Percentiles rank a stretch among this genome's conserved stretches.
Conservation (phyloP, 1,140 invertebrate genomes). For the Diorhabda elongata region DNA sequence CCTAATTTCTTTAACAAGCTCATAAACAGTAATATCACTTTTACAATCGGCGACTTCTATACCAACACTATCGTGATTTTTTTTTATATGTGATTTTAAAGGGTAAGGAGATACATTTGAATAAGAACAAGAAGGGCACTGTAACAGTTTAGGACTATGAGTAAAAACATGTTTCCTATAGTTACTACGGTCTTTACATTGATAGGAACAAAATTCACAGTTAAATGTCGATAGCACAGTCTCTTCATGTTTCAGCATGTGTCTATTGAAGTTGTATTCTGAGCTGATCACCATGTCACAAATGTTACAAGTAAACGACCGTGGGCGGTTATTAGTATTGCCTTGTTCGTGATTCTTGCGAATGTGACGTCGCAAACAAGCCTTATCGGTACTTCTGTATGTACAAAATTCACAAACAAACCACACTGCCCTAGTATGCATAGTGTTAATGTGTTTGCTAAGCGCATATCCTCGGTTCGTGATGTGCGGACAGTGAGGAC, state of each 20-base stretch:
- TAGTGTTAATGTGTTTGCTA: conserved; percentile 23
- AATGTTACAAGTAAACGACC: not conserved
- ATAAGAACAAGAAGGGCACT: conserved; percentile 30
- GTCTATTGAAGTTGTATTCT: conserved; percentile 16
- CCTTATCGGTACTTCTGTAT: conserved; percentile 18
- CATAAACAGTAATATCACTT: not conserved
- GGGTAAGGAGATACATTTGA: conserved; percentile 34
- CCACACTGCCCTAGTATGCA: conserved; percentile 22
- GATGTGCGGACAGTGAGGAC: conserved; percentile 22
- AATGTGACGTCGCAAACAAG: conserved; percentile 14
- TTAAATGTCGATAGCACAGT: conserved; percentile 2
- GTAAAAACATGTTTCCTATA: conserved; percentile 33
- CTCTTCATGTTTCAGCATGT: conserved; percentile 14
- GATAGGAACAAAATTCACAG: conserved; percentile 27
- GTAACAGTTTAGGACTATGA: conserved; percentile 28
- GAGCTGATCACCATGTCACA: not conserved
- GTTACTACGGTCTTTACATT: conserved; percentile 33
- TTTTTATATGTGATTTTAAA: conserved; percentile 29
- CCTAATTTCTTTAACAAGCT: conserved; percentile 4
- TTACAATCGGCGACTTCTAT: conserved; percentile 8
- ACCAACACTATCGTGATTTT: conserved; percentile 24
- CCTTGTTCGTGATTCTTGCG: conserved; percentile 8
- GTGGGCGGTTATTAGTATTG: not conserved
- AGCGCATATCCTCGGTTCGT: conserved; percentile 20
- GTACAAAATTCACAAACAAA: conserved; percentile 18